Evolutionary conservation across 1,140 invertebrate genomes (phyloP), one percentile per base, ranked within the genome.

Genomic region (Luehdorfia chinensis): DNA sequence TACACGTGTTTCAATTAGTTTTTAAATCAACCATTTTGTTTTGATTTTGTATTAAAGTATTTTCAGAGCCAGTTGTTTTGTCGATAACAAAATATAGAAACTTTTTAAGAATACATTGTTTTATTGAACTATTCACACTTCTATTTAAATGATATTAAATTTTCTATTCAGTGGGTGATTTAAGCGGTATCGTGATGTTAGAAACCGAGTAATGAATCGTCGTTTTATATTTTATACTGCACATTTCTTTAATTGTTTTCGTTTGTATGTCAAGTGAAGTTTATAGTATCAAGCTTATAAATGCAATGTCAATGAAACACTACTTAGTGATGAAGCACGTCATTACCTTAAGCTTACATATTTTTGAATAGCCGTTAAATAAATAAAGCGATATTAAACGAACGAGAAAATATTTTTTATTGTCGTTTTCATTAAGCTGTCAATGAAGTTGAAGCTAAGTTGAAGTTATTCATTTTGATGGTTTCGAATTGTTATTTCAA

Each of bases 11-110:
- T 62, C 36, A 43, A 54, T 51, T 46, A 25, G 34, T 12, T 33
- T 25, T 54, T 44, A 59, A 54, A 33, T 25, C 47, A 47, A 5
- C 21, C 21, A 9, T 34, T n/a, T n/a, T 27, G 4, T 54, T 61
- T 60, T 62, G 50, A 55, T 65, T 68, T 66, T 76, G 60, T 63
- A 72, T 62, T 59, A 50, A 66, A 70, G 65, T 78, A 75, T 76
- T 75, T 80, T 80, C 67, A 51, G 66, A 77, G 39, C 55, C 69
- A 58, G 59, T 68, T 71, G 65, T 71, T 50, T 72, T 75, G 50
- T 66, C 54, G 65, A 61, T 66, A 62, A 58, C 52, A 51, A 71
- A 79, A 72, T 83, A 78, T 66, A 81, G 68, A 52, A 73, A 68
- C 60, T 70, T 71, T 72, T 60, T 69, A 59, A 61, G 55, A 50